These are phyloP conservation scores for Lamprotornis superbus DNA, from an alignment of 2,113 vertebrate species.

Conservation along the genomic window DNA sequence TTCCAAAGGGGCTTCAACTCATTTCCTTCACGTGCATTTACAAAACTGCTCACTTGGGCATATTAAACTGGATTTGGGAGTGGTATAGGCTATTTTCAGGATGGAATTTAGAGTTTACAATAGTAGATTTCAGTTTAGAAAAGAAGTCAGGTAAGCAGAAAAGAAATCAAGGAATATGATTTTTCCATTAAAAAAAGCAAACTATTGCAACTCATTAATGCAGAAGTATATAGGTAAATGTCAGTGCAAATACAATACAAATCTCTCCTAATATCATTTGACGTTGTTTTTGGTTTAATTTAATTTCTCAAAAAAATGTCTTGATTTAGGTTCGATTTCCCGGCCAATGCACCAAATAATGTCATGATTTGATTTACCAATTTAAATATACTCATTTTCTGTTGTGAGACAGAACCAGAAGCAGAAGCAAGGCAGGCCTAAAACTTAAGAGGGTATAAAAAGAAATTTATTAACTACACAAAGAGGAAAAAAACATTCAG, in stretches of 20 bases:
- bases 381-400: no score
- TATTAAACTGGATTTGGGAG: background rate
- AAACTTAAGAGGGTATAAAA: no score
- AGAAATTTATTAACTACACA: no score
- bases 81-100: background rate
- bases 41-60: background rate
- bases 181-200: background rate
- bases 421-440: no score
- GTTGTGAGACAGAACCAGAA: no score
- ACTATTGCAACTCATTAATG: constrained; percentile 2
- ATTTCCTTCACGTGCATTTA: background rate
- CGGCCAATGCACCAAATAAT: no score
- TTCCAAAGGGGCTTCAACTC: background rate
- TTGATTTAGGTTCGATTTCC: no score
- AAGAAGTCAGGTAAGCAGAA: background rate
- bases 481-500: no score
- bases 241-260: constrained; percentile 40
- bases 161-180: background rate
- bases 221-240: constrained; percentile 38
- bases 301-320: no score
- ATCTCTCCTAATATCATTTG: background rate
- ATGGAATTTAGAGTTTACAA: background rate
- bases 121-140: background rate
- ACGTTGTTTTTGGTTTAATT: background rate
- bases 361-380: no score